Percentiles rank a stretch among this genome's conserved stretches.
These are phyloP conservation scores for Neofelis nebulosa DNA, from an alignment of 2,113 vertebrate genomes.

Conservation along the genomic window DNA sequence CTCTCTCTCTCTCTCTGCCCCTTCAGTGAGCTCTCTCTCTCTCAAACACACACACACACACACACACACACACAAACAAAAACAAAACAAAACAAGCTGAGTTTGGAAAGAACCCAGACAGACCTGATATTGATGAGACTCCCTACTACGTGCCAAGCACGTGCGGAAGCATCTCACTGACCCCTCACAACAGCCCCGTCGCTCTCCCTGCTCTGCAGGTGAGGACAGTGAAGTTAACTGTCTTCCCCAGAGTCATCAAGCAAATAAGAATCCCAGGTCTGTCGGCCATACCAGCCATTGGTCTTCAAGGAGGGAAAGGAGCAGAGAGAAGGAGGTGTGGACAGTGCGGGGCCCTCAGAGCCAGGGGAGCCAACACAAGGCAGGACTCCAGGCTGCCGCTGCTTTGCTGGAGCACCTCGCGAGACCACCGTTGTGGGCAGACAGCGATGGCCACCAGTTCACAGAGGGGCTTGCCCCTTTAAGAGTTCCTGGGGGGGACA, in stretches of 20 bases:
- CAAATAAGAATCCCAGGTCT: background rate
- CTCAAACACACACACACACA: too few relatives aligned
- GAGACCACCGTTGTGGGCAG: rapidly evolving
- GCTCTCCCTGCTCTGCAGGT: background rate
- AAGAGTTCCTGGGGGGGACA: background rate
- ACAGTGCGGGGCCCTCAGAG: background rate
- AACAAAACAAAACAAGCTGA: background rate
- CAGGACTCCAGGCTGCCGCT: rapidly evolving
- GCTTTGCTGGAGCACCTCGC: background rate
- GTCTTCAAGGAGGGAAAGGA: background rate
- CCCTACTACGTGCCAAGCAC: rapidly evolving
- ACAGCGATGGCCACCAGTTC: rapidly evolving
- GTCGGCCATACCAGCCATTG: background rate
- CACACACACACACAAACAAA: too few relatives aligned
- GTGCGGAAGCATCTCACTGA: background rate
- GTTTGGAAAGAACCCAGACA: background rate
- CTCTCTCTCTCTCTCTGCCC: too few relatives aligned
- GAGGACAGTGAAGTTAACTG: background rate
- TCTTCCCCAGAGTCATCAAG: background rate
- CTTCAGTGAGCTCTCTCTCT: too few relatives aligned
- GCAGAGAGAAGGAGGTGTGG: too few relatives aligned
- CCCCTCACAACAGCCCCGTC: background rate
- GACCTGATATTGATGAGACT: background rate
- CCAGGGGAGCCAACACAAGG: background rate
- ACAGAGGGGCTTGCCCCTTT: background rate